Evolutionary conservation across 2,888 invertebrate species (phyloP), one percentile per base, ranked within the genome.

Genomic region (Branchipolynoe longqiensis): DNA sequence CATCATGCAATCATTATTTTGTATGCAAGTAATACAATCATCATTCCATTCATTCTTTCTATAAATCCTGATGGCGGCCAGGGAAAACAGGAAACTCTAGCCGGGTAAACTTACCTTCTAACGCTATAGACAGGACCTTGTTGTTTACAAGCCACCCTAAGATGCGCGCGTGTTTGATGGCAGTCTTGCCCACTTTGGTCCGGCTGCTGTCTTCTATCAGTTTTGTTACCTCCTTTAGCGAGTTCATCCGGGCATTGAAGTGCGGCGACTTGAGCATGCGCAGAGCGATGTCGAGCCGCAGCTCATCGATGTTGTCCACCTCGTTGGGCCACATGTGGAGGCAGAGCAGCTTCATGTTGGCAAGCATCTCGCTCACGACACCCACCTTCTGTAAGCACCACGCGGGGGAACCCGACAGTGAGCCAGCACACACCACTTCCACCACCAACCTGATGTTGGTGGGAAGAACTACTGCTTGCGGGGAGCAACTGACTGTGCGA

Each of bases 201-300:
- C 89, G 89, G 78, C 91, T 92, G 74, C 91, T 90, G 85, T 93
- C 93, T 85, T 94, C 94, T 85, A 94, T 93, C 84, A 94, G 87
- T 87, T 93, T 94, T 82, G 93, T 93, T 33, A 94, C 94, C 93
- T 94, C 94, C 91, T 94, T 94, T 36, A 95, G 90, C 0, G 94
- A 94, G 90, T 94, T 94, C 94, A 95, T 95, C 89, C 94, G 92
- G 28, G 94, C 94, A 90, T 94, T 94, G 90, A 94, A 95, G 89
- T 94, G 94, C 40, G 94, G 93, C 12, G 94, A 94, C 88, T 94
- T 94, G 73, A 95, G 91, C 94, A 95, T 94, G 40, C 94, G 90
- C 28, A 94, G 90, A 33, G 94, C 93, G 36, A 94, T 91, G 56
- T 94, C 91, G 40, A 93, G 89, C 59, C 93, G 88, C 14, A 94